Evolutionary conservation across 2,888 invertebrate species (phyloP).

Genomic region (Calameuta idolon): DNA sequence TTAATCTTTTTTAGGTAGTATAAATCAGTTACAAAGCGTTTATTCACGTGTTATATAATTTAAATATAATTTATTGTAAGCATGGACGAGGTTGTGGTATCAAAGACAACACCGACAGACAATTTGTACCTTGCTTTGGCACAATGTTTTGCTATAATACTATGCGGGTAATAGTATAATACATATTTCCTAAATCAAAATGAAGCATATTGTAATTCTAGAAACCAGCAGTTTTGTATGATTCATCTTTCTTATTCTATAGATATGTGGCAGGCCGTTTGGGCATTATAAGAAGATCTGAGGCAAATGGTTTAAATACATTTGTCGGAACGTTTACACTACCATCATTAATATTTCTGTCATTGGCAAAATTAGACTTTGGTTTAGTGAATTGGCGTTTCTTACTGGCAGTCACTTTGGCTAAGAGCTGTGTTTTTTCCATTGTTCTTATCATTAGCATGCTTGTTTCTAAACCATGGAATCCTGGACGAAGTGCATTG

Average conservation of each 20-base stretch:
- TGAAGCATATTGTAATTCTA: neutral
- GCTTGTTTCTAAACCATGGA: slow-evolving; percentile 82
- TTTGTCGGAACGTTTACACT: slow-evolving; percentile 95
- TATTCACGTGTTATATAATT: neutral
- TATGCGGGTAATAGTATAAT: slow-evolving; percentile 79
- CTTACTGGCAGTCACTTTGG: slow-evolving; percentile 84
- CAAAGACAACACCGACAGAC: slow-evolving; percentile 71
- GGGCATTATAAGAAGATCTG: slow-evolving; percentile 83
- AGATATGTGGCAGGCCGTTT: slow-evolving; percentile 89
- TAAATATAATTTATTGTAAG: neutral
- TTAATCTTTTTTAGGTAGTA: neutral
- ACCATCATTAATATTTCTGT: slow-evolving; percentile 91
- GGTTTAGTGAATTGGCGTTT: slow-evolving; percentile 91
- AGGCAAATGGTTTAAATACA: slow-evolving; percentile 90
- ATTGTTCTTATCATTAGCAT: slow-evolving; percentile 82
- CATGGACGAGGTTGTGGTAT: neutral
- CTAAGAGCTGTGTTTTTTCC: slow-evolving; percentile 88
- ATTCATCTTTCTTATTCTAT: slow-evolving; percentile 43
- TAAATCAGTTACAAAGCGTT: neutral
- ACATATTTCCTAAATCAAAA: neutral
- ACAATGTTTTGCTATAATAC: slow-evolving; percentile 91
- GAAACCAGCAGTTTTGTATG: neutral
- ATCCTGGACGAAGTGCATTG: slow-evolving; percentile 88
- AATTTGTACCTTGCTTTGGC: slow-evolving; percentile 91
- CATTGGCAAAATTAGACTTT: slow-evolving; percentile 87